A percentile compares a stretch with the other conserved stretches of the same genome.
phyloP scores from a whole-genome alignment of 2,113 vertebrate genomes.

The Dendrocopos noguchii region DNA sequence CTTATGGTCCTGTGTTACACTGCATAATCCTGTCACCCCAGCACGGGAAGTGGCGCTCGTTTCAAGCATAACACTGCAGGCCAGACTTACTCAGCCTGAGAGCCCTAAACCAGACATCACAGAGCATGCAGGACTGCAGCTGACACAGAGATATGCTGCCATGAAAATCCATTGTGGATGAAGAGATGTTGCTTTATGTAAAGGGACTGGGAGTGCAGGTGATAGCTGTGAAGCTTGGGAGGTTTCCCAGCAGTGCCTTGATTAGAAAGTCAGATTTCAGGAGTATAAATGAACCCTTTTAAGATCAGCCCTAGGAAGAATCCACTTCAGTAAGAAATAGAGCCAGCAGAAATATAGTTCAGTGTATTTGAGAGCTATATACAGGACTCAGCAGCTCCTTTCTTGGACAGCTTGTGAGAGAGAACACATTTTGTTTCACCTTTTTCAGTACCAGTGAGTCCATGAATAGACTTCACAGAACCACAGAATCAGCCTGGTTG shows the following conservation, averaged over 20 bases:
- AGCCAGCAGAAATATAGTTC: background rate
- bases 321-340: background rate
- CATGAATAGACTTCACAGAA: background rate
- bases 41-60: background rate
- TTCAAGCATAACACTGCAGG: background rate
- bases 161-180: accelerated
- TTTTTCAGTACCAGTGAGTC: background rate
- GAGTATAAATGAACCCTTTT: background rate
- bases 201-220: background rate
- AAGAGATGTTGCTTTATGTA: background rate
- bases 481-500: too few species aligned
- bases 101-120: background rate
- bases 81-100: background rate
- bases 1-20: background rate
- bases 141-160: accelerated
- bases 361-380: background rate
- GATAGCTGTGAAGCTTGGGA: background rate
- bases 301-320: background rate
- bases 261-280: background rate
- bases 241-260: background rate
- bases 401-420: background rate
- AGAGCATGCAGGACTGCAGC: background rate
- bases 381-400: background rate
- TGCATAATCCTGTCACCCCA: background rate
- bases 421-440: background rate